Conservation (phyloP, 2,113 vertebrate genomes). For the Hemibagrus wyckioides region DNA sequence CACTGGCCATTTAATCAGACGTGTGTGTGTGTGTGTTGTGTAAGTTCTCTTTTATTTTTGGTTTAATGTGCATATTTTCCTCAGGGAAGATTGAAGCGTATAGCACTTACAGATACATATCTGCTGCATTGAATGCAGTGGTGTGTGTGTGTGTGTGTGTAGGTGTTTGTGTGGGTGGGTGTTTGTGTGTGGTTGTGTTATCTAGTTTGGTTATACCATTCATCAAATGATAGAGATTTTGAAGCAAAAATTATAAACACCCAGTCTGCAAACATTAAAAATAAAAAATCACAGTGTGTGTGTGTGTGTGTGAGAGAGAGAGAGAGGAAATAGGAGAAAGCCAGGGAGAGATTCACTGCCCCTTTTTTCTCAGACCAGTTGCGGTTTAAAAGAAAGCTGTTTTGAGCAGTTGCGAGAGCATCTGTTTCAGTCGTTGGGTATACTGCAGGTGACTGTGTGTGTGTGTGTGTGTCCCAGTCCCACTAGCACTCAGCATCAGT, state of each 20-base stretch:
- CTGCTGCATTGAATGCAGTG: constrained; percentile 8
- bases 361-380: constrained; percentile 13
- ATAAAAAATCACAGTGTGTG: not conserved
- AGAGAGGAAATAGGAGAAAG: not conserved
- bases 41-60: not conserved
- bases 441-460: constrained; percentile 29
- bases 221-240: not conserved
- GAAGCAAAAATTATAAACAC: not conserved
- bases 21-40: not conserved
- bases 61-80: constrained; percentile 10
- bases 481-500: not conserved
- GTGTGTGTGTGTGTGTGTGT: not conserved
- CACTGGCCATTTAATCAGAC: not conserved
- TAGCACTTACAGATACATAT: constrained; percentile 1
- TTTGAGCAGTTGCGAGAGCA: constrained; percentile 29
- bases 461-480: constrained; percentile 7
- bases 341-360: constrained; percentile 1
- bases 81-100: not conserved
- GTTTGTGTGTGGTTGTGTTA: not conserved
- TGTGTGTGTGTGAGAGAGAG: not conserved
- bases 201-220: not conserved
- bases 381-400: not conserved
- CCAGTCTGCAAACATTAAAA: too few relatives aligned
- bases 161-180: too few relatives aligned
- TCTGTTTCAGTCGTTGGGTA: constrained; percentile 40